Evolutionary conservation across 2,797 vertebrate genomes (phyloP), one percentile per base, ranked within the genome.

Genomic region (Champsocephalus esox): DNA sequence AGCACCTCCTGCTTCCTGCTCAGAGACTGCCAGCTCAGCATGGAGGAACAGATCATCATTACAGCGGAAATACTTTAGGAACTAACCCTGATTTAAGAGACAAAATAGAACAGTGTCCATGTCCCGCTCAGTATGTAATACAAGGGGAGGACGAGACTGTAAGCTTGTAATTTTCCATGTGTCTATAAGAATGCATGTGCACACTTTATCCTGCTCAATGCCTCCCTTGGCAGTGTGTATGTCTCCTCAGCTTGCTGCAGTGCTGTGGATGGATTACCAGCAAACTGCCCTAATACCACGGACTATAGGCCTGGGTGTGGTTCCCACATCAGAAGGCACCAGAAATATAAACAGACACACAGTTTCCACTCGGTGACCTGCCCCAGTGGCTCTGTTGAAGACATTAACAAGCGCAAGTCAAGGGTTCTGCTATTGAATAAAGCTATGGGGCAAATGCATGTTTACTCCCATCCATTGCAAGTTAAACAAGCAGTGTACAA

Each of bases 251-350:
- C 70, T 70, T 3, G 45, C 78, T 82, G 75, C 73, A 72, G 72
- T n/a, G 61, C 28, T 56, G 50, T 58, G 62, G 66, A 70, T 69
- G 73, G 80, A 79, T 77, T 46, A 77, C 70, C 44, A 61, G 69
- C 3, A n/a, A 70, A 34, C 57, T 68, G 75, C 55, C 72, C 73
- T 73, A 45, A 82, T 41, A 21, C 57, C 61, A 57, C 12, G 10
- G 63, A 28, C 61, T 45, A 52, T 41, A 80, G 73, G 63, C 16
- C 66, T 81, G 85, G 89, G 85, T 84, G 88, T 87, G 89, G 84
- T 32, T 75, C 78, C 59, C 60, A 71, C 72, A 58, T 44, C 65
- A 58, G 51, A 10, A 19, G 28, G 43, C 69, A 75, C 28, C 32
- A 80, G 66, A 68, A 80, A 75, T 67, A 43, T 65, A 81, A 79